Base-by-base conservation (phyloP, 2,888 invertebrate species). In the Listrodromus nycthemerus region DNA sequence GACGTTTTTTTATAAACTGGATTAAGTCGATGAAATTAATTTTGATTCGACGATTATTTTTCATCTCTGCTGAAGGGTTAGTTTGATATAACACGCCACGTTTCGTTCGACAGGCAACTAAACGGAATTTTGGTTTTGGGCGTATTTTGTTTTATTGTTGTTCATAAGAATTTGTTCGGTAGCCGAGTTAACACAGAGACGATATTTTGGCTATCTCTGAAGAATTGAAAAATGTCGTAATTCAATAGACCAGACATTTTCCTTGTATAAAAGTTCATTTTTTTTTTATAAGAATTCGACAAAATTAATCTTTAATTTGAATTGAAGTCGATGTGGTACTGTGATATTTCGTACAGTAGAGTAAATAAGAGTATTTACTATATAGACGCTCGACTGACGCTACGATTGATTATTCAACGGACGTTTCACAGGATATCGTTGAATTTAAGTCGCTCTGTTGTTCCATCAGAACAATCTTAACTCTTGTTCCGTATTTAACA, bases 1-100 rank as follows among this genome's bases (percentile, higher is more conserved):
- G 55, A 24, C 45, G 19, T 16, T 41, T 24, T 0, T 24, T 55
- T 5, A 24, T 48, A 24, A 13, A 2, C 2, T 2, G 52, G 21
- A 52, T 52, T 55, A 33, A n/a, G 70, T 70, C 70, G 33, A 52
- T 70, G 52, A 21, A 19, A 52, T 52, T 52, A 70, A 70, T 52
- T 37, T 30, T 21, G 13, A 70, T 16, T 19, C 30, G 13, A 13
- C 55, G 19, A 52, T 48, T 4, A 13, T 41, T 41, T 41, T 41
- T 41, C 13, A 41, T 2, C n/a, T 52, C 52, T 52, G 52, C 52
- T 10, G 21, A 50, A 50, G 19, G 48, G 21, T 19, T 33, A 19
- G 50, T 7, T 19, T 19, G 19, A 52, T 52, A 52, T 52, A 52
- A 52, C 50, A 33, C 7, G 33, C 33, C 33, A 7, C 33, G 33